Conservation (phyloP, 1,140 invertebrate genomes). For the Habropoda laboriosa region DNA sequence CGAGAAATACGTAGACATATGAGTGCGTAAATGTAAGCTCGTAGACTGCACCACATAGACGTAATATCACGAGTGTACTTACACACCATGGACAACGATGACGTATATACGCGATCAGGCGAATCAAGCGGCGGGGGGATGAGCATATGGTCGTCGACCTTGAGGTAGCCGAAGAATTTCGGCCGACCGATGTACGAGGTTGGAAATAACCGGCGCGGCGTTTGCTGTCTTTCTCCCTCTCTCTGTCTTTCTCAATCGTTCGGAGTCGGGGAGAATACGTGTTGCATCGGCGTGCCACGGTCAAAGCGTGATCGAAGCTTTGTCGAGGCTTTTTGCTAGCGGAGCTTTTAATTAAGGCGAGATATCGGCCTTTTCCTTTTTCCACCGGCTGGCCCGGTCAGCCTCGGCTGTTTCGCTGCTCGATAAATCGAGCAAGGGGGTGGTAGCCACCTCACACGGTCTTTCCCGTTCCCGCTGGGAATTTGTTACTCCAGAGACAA, state of each 20-base stretch:
- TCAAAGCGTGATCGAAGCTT: slow-evolving; percentile 28
- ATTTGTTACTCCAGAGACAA: slow-evolving; percentile 15
- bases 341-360: slow-evolving; percentile 46
- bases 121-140: not conserved
- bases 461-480: not conserved
- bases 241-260: not conserved
- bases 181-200: not conserved
- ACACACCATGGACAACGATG: too few relatives aligned
- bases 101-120: not conserved
- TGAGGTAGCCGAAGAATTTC: slow-evolving; percentile 46
- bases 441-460: not conserved
- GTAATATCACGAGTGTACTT: too few relatives aligned
- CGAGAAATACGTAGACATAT: too few relatives aligned
- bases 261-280: not conserved
- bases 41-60: too few relatives aligned
- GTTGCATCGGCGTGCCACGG: slow-evolving; percentile 15
- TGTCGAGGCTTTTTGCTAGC: slow-evolving; percentile 37
- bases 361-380: slow-evolving; percentile 39
- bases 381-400: not conserved
- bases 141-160: slow-evolving; percentile 53
- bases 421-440: slow-evolving; percentile 27
- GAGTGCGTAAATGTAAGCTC: too few relatives aligned
- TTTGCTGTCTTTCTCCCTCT: not conserved
- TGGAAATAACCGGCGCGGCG: not conserved
- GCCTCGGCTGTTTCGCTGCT: slow-evolving; percentile 6